A percentile compares a stretch with the other conserved stretches of the same genome.
Evolutionary conservation across 2,797 vertebrate species (phyloP).

Genomic region (Sebastes hubbsi): DNA sequence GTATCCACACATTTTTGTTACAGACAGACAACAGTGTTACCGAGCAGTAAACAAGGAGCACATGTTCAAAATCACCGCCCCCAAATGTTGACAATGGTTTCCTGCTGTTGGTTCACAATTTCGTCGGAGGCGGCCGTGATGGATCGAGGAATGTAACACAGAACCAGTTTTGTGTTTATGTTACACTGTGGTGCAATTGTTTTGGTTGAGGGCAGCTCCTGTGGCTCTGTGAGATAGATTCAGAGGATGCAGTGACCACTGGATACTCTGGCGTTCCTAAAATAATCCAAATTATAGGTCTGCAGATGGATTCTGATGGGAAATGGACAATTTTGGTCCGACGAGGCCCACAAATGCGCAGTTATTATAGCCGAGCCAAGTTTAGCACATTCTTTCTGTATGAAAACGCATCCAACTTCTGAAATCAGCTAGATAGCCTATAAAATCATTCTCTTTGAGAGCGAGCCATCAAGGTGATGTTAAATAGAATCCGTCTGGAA

Average conservation of each 20-base stretch:
- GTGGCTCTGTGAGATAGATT: conserved; percentile 69
- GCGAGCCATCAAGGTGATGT: conserved; percentile 29
- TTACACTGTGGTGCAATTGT: conserved; percentile 68
- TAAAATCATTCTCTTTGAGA: conserved; percentile 38
- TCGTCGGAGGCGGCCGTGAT: conserved; percentile 47
- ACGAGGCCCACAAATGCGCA: conserved; percentile 64
- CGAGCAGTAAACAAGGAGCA: conserved; percentile 50
- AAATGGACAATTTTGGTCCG: conserved; percentile 75
- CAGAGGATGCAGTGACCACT: conserved; percentile 75
- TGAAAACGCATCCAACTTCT: conserved; percentile 51
- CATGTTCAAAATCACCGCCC: conserved; percentile 45
- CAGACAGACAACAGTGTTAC: conserved; percentile 40
- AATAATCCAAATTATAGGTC: conserved; percentile 85
- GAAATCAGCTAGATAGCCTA: conserved; percentile 48
- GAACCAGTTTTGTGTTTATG: conserved; percentile 69
- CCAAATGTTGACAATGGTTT: conserved; percentile 52
- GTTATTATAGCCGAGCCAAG: conserved; percentile 74
- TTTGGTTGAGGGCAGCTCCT: conserved; percentile 71
- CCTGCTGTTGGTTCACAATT: conserved; percentile 58
- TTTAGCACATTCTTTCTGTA: conserved; percentile 75
- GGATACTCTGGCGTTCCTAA: conserved; percentile 71
- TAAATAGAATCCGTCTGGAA: conserved; percentile 45
- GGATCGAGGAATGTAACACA: conserved; percentile 57
- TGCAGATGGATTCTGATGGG: conserved; percentile 72
- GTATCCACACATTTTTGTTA: conserved; percentile 26